Evolutionary conservation across 2,797 vertebrate species (phyloP).

Genomic region (Lacerta viridis): DNA sequence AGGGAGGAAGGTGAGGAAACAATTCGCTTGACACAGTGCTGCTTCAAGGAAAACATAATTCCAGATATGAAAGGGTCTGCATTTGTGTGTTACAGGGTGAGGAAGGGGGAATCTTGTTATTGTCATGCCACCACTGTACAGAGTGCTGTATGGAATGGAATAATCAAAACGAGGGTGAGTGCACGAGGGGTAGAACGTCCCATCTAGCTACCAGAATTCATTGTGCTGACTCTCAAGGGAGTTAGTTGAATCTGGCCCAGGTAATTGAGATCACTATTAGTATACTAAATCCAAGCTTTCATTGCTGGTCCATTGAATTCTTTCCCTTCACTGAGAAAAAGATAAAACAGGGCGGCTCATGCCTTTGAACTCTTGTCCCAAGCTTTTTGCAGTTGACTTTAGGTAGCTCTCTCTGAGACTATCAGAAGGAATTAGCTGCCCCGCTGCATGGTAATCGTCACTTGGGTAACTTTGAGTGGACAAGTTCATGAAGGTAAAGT

Average conservation of each 20-base stretch:
- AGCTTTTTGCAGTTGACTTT: neutral
- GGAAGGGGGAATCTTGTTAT: neutral
- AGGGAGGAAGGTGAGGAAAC: neutral
- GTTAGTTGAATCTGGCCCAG: neutral
- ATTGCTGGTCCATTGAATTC: neutral
- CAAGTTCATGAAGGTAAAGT: neutral
- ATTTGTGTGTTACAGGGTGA: neutral
- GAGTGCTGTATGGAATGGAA: neutral
- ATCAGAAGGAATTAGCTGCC: neutral
- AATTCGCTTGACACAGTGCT: constrained; percentile 25
- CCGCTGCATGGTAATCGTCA: neutral
- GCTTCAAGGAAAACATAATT: neutral
- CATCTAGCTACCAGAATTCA: neutral
- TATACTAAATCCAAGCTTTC: neutral
- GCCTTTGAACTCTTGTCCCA: neutral
- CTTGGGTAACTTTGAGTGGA: neutral
- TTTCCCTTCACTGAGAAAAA: neutral
- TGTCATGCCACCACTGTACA: neutral
- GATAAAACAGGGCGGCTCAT: neutral
- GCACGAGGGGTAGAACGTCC: neutral
- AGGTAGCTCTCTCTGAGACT: neutral
- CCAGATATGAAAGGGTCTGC: neutral
- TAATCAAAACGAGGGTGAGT: neutral
- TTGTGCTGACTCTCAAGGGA: neutral
- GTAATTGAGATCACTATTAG: neutral